These are phyloP conservation scores for Andrena cerasifolii DNA, from an alignment of 1,140 invertebrate species.

Conservation along the genomic window DNA sequence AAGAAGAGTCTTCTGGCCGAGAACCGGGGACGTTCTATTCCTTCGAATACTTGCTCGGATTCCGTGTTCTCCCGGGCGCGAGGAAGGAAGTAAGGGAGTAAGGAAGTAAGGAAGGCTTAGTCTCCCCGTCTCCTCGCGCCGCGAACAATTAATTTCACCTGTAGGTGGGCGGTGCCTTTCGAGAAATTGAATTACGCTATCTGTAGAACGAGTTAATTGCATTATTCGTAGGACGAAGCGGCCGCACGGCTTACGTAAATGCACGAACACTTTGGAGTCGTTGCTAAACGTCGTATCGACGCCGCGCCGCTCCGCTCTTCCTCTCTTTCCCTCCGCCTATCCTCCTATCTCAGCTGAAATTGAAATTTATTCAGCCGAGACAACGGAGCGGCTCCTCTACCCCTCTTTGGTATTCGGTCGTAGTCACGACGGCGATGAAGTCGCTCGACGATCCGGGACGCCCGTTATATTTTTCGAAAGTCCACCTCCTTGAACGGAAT, in stretches of 20 bases:
- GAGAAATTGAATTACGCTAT: slow-evolving; percentile 73
- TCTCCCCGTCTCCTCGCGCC: slow-evolving; percentile 25
- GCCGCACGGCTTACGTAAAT: slow-evolving; percentile 64
- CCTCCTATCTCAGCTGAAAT: slow-evolving; percentile 60
- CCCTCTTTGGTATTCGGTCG: slow-evolving; percentile 37
- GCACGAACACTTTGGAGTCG: slow-evolving; percentile 64
- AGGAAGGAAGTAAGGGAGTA: too few species aligned
- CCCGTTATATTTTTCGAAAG: slow-evolving; percentile 52
- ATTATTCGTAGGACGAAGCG: slow-evolving; percentile 64
- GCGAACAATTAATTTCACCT: slow-evolving; percentile 61
- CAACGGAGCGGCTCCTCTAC: not conserved
- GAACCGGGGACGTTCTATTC: not conserved
- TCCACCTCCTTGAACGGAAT: slow-evolving; percentile 7
- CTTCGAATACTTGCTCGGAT: slow-evolving; percentile 4
- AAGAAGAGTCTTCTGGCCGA: slow-evolving; percentile 22
- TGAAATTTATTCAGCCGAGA: slow-evolving; percentile 69
- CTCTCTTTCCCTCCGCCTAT: slow-evolving; percentile 29
- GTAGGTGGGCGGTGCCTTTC: slow-evolving; percentile 32
- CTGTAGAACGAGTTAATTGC: slow-evolving; percentile 67
- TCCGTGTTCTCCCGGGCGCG: not conserved
- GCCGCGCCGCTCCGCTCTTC: not conserved
- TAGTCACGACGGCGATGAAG: not conserved
- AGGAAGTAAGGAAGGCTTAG: too few species aligned
- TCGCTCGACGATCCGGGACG: slow-evolving; percentile 22
- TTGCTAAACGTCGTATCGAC: slow-evolving; percentile 42